These are phyloP conservation scores for Aplochiton taeniatus DNA, from an alignment of 2,797 vertebrate species.

Conservation along the genomic window DNA sequence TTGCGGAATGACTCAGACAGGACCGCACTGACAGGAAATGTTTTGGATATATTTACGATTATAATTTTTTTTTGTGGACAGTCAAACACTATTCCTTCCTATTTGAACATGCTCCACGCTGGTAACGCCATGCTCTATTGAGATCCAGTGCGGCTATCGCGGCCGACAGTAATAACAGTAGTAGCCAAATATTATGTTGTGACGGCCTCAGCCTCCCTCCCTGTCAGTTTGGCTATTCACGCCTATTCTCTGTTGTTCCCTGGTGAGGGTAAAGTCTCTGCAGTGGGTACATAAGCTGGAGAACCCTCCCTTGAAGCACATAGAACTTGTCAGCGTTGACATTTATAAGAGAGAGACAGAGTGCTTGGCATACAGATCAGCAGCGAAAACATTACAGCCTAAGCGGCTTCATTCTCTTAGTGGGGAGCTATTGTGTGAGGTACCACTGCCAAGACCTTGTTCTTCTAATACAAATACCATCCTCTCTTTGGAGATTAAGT, in stretches of 20 bases:
- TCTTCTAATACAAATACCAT: no score
- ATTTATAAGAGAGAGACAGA: constrained; percentile 30
- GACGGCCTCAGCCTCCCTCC: constrained; percentile 6
- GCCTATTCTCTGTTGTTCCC: constrained; percentile 26
- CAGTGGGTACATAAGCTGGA: constrained; percentile 23
- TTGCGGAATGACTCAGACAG: no score
- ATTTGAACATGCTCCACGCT: constrained; percentile 8
- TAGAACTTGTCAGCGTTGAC: constrained; percentile 36
- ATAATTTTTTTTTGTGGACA: constrained; percentile 1
- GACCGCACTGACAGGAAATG: no score
- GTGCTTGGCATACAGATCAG: constrained; percentile 10
- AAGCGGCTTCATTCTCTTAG: constrained; percentile 22
- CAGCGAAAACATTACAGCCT: constrained; percentile 26
- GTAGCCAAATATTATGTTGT: constrained; percentile 13
- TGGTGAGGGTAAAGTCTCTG: constrained; percentile 25
- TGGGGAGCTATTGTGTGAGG: background rate
- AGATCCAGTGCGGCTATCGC: background rate
- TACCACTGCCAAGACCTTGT: background rate
- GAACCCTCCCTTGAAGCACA: constrained; percentile 29
- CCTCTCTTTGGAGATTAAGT: background rate
- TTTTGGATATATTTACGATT: no score
- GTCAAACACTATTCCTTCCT: background rate
- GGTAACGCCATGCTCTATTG: no score
- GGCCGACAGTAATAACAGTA: no score
- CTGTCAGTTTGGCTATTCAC: constrained; percentile 23